Base-by-base conservation (phyloP, 1,140 invertebrate genomes). In the Cotesia chilonis region DNA sequence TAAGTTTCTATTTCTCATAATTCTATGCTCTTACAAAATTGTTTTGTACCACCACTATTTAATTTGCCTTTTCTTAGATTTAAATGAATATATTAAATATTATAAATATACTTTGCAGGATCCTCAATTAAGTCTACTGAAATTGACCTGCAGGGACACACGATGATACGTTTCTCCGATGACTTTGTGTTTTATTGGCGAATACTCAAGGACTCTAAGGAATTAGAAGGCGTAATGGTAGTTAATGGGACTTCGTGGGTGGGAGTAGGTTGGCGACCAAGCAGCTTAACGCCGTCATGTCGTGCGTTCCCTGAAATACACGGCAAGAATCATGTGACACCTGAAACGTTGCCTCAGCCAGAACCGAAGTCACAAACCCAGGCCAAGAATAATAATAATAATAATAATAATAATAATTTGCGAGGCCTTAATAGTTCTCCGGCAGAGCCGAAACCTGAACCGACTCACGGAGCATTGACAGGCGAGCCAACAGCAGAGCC, bases 201-300 rank as follows among this genome's bases (percentile, higher is more conserved):
- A 51, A 89, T 96, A 47, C 78, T 97, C 28, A 91, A 92, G 83
- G 92, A 94, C 36, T 89, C 91, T 10, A 90, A 91, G 36, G 95
- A 97, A 86, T 87, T 98, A 4, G 96, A 98, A 85, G 88, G 96
- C 14, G 90, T 96, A 0, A 89, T 96, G 77, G 89, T 94, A 28
- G 94, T 93, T 4, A 95, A 96, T 77, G 91, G 94, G 1, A 94
- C 92, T 0, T 94, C 93, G 10, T 98, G 96, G 88, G 92, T 93
- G n/a, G 95, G 92, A 73, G 55, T 96, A 7, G 95, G 95, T 7
- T 96, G 94, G 94, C 85, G 94, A 75, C 95, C 95, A 0, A 88
- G 86, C 47, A 89, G 88, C 10, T 79, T 94, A 47, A 94, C 91
- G 3, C 89, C 92, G 14, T 87, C 89, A 10, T 96, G 94, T 79